Percentiles rank a stretch among this genome's conserved stretches.
Conservation (phyloP, 1,140 invertebrate genomes). For the Dinoponera quadriceps region DNA sequence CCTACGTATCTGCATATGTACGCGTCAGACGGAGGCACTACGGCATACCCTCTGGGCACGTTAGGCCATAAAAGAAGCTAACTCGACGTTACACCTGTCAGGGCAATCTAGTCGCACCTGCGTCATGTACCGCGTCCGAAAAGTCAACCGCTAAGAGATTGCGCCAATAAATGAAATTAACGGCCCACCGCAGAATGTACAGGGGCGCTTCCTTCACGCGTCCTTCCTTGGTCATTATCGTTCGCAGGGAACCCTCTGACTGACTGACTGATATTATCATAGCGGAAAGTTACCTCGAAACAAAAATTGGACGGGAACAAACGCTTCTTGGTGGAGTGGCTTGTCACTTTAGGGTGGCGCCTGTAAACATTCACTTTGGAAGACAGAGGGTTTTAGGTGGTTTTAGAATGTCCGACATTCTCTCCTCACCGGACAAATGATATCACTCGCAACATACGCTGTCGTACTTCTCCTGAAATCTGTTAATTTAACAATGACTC, state of each 20-base stretch:
- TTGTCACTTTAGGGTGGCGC: neutral
- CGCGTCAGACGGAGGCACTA: slow-evolving; percentile 15
- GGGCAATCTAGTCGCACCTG: slow-evolving; percentile 76
- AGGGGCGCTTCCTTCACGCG: slow-evolving; percentile 50
- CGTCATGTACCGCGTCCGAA: slow-evolving; percentile 73
- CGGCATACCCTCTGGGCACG: slow-evolving; percentile 14
- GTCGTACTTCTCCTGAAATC: neutral
- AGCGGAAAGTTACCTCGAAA: neutral
- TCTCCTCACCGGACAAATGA: neutral
- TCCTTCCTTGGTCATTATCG: slow-evolving; percentile 65
- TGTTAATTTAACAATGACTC: neutral
- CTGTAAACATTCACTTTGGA: neutral
- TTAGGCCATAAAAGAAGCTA: slow-evolving; percentile 65
- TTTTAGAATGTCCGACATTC: neutral
- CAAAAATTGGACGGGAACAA: slow-evolving; percentile 23
- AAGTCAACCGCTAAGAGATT: slow-evolving; percentile 79
- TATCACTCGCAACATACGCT: neutral
- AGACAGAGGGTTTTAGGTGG: too few species aligned
- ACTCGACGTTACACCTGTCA: slow-evolving; percentile 78
- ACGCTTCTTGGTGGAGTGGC: neutral
- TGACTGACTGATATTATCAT: slow-evolving; percentile 5
- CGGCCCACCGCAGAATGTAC: slow-evolving; percentile 20
- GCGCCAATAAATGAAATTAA: slow-evolving; percentile 76
- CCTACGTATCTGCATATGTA: slow-evolving; percentile 34
- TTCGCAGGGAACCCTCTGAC: neutral